Evolutionary conservation across 2,113 vertebrate species (phyloP).

Genomic region (Catharus bicknelli): DNA sequence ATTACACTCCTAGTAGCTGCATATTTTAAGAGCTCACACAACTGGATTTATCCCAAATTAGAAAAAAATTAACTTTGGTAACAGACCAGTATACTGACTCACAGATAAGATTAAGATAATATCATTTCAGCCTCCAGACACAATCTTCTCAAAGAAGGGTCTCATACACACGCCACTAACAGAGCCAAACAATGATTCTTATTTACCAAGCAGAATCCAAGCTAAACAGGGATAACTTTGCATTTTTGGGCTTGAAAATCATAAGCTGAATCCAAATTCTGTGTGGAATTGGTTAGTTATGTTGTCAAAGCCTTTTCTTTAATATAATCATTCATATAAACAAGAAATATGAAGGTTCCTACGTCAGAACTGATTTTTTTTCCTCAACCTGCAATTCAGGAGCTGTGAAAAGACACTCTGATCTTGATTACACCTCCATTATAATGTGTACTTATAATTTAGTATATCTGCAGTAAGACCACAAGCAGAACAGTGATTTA

Average conservation of each 20-base stretch:
- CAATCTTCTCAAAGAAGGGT: neutral
- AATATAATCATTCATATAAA: neutral
- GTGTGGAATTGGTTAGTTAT: neutral
- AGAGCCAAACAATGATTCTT: neutral
- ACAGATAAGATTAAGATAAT: neutral
- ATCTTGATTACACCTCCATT: neutral
- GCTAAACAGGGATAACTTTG: neutral
- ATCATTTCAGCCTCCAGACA: neutral
- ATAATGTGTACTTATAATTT: neutral
- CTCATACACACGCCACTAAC: neutral
- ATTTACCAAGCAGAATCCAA: neutral
- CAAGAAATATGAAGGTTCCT: neutral
- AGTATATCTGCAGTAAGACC: neutral
- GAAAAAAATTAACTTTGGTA: neutral
- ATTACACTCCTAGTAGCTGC: neutral
- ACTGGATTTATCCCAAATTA: neutral
- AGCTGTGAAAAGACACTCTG: neutral
- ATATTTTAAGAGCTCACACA: neutral
- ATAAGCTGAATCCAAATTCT: accelerated
- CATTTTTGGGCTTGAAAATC: neutral
- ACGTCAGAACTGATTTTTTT: neutral
- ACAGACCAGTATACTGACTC: neutral
- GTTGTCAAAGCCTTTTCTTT: neutral
- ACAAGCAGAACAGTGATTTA: neutral
- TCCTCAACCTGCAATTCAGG: neutral